A percentile compares a stretch with the other conserved stretches of the same genome.
These are phyloP conservation scores for Spondyliosoma cantharus DNA, from an alignment of 2,797 vertebrate species.

Conservation along the genomic window DNA sequence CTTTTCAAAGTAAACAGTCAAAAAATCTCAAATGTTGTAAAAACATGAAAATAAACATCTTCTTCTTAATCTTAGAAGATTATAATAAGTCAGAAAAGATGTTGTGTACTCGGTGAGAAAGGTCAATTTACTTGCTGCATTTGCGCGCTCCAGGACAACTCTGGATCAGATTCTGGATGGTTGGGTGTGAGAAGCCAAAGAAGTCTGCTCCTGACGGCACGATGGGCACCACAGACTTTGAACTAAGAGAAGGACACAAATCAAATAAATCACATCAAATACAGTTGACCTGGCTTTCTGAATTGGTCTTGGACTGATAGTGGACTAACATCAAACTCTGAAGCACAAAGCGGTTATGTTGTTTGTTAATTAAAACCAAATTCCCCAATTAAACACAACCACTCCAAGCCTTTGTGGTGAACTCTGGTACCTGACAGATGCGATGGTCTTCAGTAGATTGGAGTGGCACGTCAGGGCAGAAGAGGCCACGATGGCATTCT, in stretches of 20 bases:
- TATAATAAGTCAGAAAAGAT: background rate
- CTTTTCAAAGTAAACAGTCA: background rate
- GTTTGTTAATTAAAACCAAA: background rate
- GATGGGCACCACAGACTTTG: conserved; percentile 77
- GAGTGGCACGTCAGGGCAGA: conserved; percentile 89
- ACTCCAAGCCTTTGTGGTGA: background rate
- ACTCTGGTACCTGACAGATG: conserved; percentile 78
- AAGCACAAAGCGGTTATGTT: background rate
- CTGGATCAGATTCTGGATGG: conserved; percentile 93
- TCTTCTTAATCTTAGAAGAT: background rate
- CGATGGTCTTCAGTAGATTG: conserved; percentile 87
- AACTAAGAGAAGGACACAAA: conserved; percentile 74
- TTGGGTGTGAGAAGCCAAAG: conserved; percentile 92
- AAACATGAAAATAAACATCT: conserved; percentile 5
- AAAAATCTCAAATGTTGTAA: background rate
- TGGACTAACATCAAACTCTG: background rate
- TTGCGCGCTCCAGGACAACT: conserved; percentile 92
- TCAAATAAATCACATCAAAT: too few relatives aligned
- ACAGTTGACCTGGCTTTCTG: background rate
- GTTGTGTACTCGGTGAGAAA: background rate
- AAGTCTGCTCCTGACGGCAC: conserved; percentile 90
- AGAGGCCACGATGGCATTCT: conserved; percentile 86
- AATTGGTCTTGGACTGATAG: background rate
- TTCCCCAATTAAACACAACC: background rate
- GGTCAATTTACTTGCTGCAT: conserved; percentile 85